phyloP scores from a whole-genome alignment of 2,888 invertebrate species.

The Heliothis peltigera region DNA sequence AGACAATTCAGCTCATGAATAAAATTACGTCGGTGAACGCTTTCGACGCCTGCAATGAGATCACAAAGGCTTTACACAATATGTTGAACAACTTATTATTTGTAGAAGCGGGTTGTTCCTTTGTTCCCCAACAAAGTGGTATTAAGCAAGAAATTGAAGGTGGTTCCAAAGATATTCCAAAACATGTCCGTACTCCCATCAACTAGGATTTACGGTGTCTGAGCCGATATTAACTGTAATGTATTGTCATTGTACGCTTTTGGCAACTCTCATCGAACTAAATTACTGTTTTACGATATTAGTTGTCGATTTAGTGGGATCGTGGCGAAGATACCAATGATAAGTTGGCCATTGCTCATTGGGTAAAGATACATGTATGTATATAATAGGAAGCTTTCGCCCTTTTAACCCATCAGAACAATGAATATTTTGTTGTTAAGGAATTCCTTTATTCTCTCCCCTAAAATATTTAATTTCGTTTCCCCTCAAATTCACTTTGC shows the following conservation, averaged over 20 bases:
- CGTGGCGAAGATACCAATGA: slow-evolving; percentile 43
- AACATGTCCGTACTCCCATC: slow-evolving; percentile 71
- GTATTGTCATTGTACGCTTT: slow-evolving; percentile 48
- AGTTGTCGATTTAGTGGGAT: slow-evolving; percentile 48
- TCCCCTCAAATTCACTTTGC: slow-evolving; percentile 38
- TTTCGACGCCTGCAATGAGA: slow-evolving; percentile 60
- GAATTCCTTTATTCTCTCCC: slow-evolving; percentile 16
- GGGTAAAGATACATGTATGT: slow-evolving; percentile 4
- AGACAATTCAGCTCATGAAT: slow-evolving; percentile 54
- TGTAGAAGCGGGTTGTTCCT: slow-evolving; percentile 69
- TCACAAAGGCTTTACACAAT: slow-evolving; percentile 68
- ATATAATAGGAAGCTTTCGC: not conserved
- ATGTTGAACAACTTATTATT: slow-evolving; percentile 60
- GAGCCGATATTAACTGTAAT: slow-evolving; percentile 54
- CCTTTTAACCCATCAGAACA: slow-evolving; percentile 11
- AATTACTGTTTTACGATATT: slow-evolving; percentile 53
- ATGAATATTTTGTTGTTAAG: slow-evolving; percentile 39
- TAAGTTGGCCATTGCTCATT: slow-evolving; percentile 38
- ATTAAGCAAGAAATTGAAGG: slow-evolving; percentile 70
- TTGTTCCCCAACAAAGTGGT: slow-evolving; percentile 53
- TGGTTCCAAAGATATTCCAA: slow-evolving; percentile 77
- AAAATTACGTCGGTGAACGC: slow-evolving; percentile 57
- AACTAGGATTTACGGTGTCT: slow-evolving; percentile 57
- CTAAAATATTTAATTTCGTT: slow-evolving; percentile 36
- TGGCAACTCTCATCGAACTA: slow-evolving; percentile 42